phyloP scores from a whole-genome alignment of 2,113 vertebrate genomes.

The Neolamprologus kungweensis region DNA sequence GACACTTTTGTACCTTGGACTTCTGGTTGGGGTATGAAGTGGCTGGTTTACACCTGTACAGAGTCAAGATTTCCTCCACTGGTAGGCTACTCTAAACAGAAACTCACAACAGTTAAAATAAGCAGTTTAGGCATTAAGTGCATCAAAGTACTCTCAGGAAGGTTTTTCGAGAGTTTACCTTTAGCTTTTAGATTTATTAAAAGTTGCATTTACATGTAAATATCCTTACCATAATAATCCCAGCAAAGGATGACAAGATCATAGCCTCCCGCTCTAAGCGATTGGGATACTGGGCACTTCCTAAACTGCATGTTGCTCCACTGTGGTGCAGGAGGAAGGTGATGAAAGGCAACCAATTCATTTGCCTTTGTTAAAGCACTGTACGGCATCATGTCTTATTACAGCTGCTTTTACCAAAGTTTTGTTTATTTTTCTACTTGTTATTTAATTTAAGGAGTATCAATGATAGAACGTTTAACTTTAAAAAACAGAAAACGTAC shows the following conservation, averaged over 20 bases:
- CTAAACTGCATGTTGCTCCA: not conserved
- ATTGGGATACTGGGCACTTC: constrained; percentile 58
- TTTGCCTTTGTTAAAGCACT: not conserved
- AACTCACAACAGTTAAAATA: not conserved
- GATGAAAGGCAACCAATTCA: not conserved
- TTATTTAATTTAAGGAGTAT: not conserved
- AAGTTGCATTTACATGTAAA: not conserved
- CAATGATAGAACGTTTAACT: not conserved
- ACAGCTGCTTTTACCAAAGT: not conserved
- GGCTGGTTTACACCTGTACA: constrained; percentile 74
- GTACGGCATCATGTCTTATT: not conserved
- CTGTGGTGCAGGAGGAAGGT: not conserved
- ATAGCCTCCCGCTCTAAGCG: constrained; percentile 77
- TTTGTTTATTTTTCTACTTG: not conserved
- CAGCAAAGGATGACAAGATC: constrained; percentile 85
- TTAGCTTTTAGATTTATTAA: not conserved
- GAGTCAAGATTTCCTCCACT: constrained; percentile 76
- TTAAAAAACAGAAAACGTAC: constrained; percentile 27
- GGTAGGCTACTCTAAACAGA: constrained; percentile 73
- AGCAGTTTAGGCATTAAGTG: not conserved
- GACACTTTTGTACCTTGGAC: constrained; percentile 48
- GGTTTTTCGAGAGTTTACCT: not conserved
- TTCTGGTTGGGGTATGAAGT: constrained; percentile 20
- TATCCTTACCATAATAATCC: constrained; percentile 76
- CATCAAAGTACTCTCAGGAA: not conserved